Percentiles rank a stretch among this genome's conserved stretches.
phyloP scores from a whole-genome alignment of 2,113 vertebrate species.

The Anser cygnoides region DNA sequence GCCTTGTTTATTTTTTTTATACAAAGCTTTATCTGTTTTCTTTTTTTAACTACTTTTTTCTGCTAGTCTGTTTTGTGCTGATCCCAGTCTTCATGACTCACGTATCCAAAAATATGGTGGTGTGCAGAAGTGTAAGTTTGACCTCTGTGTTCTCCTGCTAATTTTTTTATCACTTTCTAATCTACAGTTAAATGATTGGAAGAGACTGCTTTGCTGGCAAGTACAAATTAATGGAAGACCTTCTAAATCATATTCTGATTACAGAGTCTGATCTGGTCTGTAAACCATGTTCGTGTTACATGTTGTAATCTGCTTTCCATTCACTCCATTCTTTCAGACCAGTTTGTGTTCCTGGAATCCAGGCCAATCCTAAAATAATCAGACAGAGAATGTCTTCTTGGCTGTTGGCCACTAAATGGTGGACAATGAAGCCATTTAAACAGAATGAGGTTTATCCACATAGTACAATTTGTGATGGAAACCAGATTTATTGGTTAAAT shows the following conservation, averaged over 20 bases:
- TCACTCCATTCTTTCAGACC: neutral
- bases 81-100: neutral
- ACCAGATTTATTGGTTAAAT: constrained; percentile 8
- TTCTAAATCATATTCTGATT: neutral
- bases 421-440: neutral
- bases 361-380: neutral
- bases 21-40: neutral
- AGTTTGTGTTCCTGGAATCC: neutral
- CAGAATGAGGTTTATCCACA: neutral
- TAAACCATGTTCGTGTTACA: neutral
- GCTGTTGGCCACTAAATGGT: neutral
- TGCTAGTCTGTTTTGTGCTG: neutral
- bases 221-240: neutral
- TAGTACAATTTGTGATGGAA: neutral
- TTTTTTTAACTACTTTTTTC: neutral
- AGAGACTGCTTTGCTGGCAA: neutral
- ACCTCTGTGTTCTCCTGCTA: neutral
- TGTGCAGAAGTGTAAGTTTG: neutral
- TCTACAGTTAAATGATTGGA: neutral
- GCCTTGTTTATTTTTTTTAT: neutral
- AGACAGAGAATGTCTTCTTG: neutral
- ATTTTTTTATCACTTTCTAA: neutral
- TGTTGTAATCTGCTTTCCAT: neutral
- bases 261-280: neutral
- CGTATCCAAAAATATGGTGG: neutral